phyloP scores from a whole-genome alignment of 2,113 vertebrate species.

The Neogobius melanostomus region DNA sequence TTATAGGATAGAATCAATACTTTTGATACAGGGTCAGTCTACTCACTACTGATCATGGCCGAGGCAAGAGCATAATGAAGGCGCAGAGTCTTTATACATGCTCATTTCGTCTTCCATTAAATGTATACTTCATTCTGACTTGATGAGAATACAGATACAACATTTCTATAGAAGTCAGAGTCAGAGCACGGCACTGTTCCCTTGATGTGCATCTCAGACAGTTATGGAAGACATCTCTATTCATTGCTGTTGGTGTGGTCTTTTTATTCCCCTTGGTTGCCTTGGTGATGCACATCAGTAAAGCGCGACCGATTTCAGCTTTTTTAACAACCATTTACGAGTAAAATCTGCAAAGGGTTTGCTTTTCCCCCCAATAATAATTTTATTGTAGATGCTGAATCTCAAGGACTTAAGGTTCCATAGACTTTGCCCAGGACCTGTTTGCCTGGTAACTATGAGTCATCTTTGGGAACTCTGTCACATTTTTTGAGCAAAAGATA shows the following conservation, averaged over 20 bases:
- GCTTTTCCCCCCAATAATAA: too few species aligned
- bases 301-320: slow-evolving; percentile 27
- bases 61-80: background rate
- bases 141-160: background rate
- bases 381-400: too few species aligned
- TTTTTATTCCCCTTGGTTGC: slow-evolving; percentile 66
- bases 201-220: slow-evolving; percentile 49
- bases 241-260: slow-evolving; percentile 55
- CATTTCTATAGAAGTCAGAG: background rate
- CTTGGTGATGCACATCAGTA: slow-evolving; percentile 66
- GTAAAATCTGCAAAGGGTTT: background rate
- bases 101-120: background rate
- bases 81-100: background rate
- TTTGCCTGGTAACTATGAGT: too few species aligned
- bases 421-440: too few species aligned
- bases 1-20: too few species aligned
- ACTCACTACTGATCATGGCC: slow-evolving; percentile 6
- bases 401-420: too few species aligned
- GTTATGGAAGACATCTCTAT: slow-evolving; percentile 68
- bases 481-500: too few species aligned
- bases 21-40: background rate
- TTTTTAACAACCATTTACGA: slow-evolving; percentile 5
- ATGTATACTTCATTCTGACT: background rate
- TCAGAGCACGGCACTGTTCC: slow-evolving; percentile 9
- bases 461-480: too few species aligned